A percentile compares a stretch with the other conserved stretches of the same genome.
These are phyloP conservation scores for Lagopus muta DNA, from an alignment of 2,113 vertebrate genomes.

Conservation along the genomic window DNA sequence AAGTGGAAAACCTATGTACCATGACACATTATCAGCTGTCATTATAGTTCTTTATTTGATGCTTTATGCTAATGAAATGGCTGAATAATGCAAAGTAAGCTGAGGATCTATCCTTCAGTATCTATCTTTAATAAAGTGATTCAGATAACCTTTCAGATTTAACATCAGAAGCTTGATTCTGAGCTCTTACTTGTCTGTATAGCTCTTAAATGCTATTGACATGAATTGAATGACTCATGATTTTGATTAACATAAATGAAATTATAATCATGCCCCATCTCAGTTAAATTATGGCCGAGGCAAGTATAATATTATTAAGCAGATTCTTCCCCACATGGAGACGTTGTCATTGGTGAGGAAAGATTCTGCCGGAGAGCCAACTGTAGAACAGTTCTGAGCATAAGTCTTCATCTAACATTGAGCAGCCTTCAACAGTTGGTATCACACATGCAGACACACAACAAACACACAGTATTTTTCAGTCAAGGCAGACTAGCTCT, in stretches of 20 bases:
- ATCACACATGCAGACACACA: constrained; percentile 46
- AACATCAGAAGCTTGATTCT: constrained; percentile 15
- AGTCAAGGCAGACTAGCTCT: constrained; percentile 19
- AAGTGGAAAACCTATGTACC: constrained; percentile 10
- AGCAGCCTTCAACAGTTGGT: constrained; percentile 53
- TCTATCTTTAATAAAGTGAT: constrained; percentile 16
- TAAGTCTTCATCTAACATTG: constrained; percentile 33
- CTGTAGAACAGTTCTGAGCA: constrained; percentile 25
- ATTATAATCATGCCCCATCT: constrained; percentile 19
- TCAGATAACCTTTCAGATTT: constrained; percentile 30
- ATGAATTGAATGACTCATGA: constrained; percentile 33
- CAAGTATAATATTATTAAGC: constrained; percentile 11
- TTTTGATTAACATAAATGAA: constrained; percentile 41
- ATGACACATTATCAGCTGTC: constrained; percentile 24
- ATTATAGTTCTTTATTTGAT: constrained; percentile 27
- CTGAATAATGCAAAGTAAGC: constrained; percentile 43
- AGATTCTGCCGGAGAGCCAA: neutral
- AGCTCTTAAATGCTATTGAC: constrained; percentile 27
- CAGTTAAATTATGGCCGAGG: constrained; percentile 12
- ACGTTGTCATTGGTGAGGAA: neutral
- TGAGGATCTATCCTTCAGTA: neutral
- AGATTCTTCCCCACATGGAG: neutral
- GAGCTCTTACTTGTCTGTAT: neutral
- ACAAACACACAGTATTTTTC: constrained; percentile 42
- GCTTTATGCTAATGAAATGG: constrained; percentile 29